Evolutionary conservation across 1,140 invertebrate genomes (phyloP).

Genomic region (Drosophila micromelanica): DNA sequence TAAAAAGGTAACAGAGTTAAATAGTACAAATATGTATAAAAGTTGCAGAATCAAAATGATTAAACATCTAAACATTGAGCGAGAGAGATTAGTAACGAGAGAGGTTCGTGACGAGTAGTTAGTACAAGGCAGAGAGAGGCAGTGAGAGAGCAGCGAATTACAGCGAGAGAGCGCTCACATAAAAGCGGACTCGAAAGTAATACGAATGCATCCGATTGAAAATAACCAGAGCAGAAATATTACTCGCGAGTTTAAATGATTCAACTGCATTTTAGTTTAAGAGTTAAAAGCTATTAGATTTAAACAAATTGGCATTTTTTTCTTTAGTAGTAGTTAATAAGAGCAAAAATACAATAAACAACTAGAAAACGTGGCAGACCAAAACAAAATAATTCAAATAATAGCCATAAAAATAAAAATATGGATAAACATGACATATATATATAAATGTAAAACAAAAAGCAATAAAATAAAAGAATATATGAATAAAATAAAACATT

Average conservation of each 20-base stretch:
- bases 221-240: constrained; percentile 4
- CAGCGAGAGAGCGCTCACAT: constrained; percentile 3
- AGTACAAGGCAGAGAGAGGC: neutral
- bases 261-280: constrained; percentile 2
- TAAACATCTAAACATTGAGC: constrained; percentile 11
- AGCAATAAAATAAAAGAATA: neutral
- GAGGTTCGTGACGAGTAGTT: constrained; percentile 18
- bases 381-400: constrained; percentile 27
- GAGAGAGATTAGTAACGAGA: constrained; percentile 14
- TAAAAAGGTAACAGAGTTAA: neutral
- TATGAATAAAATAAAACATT: constrained; percentile 2
- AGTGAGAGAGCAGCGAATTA: constrained; percentile 4
- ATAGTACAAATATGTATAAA: constrained; percentile 15
- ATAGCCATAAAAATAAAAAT: constrained; percentile 9
- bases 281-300: constrained; percentile 20
- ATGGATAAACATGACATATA: constrained; percentile 6
- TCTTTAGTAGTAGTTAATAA: constrained; percentile 6
- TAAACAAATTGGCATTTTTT: constrained; percentile 48
- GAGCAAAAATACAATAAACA: constrained; percentile 1
- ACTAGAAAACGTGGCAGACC: constrained; percentile 28
- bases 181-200: constrained; percentile 13
- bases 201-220: neutral
- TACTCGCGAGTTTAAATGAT: constrained; percentile 1
- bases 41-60: constrained; percentile 20
- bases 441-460: constrained; percentile 13